Conservation (phyloP, 1,140 invertebrate genomes). For the Drusus annulatus region DNA sequence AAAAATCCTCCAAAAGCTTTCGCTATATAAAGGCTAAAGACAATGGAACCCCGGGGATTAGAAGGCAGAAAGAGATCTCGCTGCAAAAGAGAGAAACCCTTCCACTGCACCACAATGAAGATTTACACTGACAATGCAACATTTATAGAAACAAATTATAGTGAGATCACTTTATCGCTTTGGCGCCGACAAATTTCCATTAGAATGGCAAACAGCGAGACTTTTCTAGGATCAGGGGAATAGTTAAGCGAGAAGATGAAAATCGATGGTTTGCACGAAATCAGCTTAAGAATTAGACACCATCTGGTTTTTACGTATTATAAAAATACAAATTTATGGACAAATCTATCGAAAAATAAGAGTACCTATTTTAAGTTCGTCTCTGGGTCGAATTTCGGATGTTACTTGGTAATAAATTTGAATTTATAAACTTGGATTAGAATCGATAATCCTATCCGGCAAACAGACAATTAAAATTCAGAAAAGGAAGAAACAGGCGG, state of each 20-base stretch:
- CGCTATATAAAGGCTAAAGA: constrained; percentile 27
- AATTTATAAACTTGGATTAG: too few relatives aligned
- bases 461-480: neutral
- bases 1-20: neutral
- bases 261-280: too few relatives aligned
- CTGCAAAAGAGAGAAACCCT: neutral
- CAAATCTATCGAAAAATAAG: too few relatives aligned
- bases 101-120: constrained; percentile 26
- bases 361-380: too few relatives aligned
- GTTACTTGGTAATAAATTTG: too few relatives aligned
- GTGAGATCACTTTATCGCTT: neutral
- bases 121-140: constrained; percentile 16
- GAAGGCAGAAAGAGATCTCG: neutral
- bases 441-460: neutral
- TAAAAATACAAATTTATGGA: too few relatives aligned
- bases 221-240: too few relatives aligned
- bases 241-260: too few relatives aligned
- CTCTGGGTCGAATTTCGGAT: too few relatives aligned
- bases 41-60: constrained; percentile 22
- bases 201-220: too few relatives aligned
- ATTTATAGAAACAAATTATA: constrained; percentile 23
- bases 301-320: too few relatives aligned
- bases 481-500: neutral
- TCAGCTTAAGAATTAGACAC: too few relatives aligned
- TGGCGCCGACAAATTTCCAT: neutral